These are phyloP conservation scores for Crepidodera aurea DNA, from an alignment of 2,888 invertebrate genomes.

Conservation along the genomic window DNA sequence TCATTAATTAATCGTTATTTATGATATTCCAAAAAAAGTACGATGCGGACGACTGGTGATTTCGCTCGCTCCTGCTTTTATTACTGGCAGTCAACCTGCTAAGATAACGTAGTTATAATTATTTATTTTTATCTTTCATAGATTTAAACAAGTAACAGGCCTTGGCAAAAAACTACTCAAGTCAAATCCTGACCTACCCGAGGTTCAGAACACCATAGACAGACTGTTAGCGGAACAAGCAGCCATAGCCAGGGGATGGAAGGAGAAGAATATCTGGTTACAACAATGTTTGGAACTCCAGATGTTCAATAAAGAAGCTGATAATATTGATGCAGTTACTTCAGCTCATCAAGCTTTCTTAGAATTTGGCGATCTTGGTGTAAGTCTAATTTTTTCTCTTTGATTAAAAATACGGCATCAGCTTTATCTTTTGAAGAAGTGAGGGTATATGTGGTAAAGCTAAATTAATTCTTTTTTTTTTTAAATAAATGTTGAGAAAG, in stretches of 20 bases:
- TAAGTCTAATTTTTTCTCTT: conserved; percentile 64
- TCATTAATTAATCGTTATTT: too few relatives aligned
- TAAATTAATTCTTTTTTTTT: neutral
- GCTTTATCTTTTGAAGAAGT: neutral
- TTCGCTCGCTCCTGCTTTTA: too few relatives aligned
- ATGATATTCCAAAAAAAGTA: too few relatives aligned
- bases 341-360: conserved; percentile 94
- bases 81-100: too few relatives aligned
- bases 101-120: too few relatives aligned
- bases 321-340: conserved; percentile 94
- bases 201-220: conserved; percentile 79
- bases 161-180: conserved; percentile 79
- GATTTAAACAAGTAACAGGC: conserved; percentile 81
- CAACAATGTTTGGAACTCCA: conserved; percentile 89
- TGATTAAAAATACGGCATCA: neutral
- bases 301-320: conserved; percentile 94
- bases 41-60: too few relatives aligned
- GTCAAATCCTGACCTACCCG: conserved; percentile 77
- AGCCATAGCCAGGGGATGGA: conserved; percentile 82
- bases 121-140: too few relatives aligned
- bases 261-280: conserved; percentile 84
- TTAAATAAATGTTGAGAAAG: too few relatives aligned
- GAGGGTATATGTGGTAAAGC: too few relatives aligned
- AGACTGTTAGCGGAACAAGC: conserved; percentile 78
- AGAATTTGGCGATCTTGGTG: conserved; percentile 87